Base-by-base conservation (phyloP, 2,113 vertebrate genomes). In the Pseudois nayaur region DNA sequence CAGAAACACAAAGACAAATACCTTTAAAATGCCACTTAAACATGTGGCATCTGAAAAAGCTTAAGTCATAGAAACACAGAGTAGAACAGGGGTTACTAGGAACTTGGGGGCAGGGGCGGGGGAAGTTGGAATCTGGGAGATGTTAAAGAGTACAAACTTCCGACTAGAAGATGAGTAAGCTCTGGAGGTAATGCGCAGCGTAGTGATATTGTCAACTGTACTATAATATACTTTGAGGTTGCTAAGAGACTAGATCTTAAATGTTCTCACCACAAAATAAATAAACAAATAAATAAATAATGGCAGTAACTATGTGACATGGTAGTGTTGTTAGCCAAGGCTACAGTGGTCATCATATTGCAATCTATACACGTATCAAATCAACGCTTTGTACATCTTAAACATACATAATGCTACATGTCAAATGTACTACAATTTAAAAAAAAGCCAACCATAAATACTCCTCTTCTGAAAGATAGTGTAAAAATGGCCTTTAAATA, bases 21-120 rank as follows among this genome's bases (percentile, higher is more conserved):
- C 23, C 11, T 8, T n/a, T 27, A 74, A 62, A 62, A 57, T 33
- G 43, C 64, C 33, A 60, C 9, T 62, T 71, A 40, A 40, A 19
- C 8, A 21, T n/a, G 40, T 50, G 64, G 16, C 31, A 36, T 57
- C 23, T 54, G 45, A 57, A 79, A 89, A 36, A 48, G 13, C 54
- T 54, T 60, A 84, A 54, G 54, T 83, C n/a, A 27, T 2, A 52
- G 78, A 29, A 89, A 29, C 6, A 40, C 52, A 54, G 43, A 88
- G 17, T 76, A 76, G 5, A 78, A 84, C 3, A 29, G 33, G n/a
- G 29, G n/a, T 62, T 85, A 25, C 3, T 48, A 85, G 64, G 55
- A 64, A 55, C 23, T 23, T 4, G 45, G 45, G n/a, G 40, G 1
- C 1, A 1, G n/a, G 3, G 9, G 14, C 3, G 29, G 5, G 50